Evolutionary conservation across 2,797 vertebrate species (phyloP).

Genomic region (Moxostoma hubbsi): DNA sequence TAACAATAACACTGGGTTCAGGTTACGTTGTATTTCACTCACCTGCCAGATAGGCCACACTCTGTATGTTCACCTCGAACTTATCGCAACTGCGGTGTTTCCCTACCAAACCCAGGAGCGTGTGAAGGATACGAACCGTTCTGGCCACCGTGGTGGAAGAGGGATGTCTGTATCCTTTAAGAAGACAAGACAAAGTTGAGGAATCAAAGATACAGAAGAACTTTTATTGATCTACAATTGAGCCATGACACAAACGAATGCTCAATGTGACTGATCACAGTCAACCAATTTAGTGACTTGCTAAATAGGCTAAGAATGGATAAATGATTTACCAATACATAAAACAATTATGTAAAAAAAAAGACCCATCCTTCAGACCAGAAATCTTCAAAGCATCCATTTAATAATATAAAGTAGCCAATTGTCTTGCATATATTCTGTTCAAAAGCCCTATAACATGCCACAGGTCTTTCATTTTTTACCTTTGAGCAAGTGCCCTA

Average conservation of each 20-base stretch:
- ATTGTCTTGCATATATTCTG: neutral
- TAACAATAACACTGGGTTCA: too few species aligned
- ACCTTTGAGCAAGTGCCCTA: conserved; percentile 98
- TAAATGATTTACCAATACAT: neutral
- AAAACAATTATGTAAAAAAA: neutral
- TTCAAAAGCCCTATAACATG: neutral
- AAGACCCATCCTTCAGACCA: neutral
- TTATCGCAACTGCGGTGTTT: conserved; percentile 98
- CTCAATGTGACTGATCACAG: too few species aligned
- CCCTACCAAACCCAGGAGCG: conserved; percentile 91
- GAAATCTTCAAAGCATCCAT: neutral
- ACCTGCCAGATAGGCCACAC: conserved; percentile 98
- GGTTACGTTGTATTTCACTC: conserved; percentile 47
- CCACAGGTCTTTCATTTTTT: conserved; percentile 37
- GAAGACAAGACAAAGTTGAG: neutral
- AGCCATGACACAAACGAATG: neutral
- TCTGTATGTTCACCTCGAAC: conserved; percentile 98
- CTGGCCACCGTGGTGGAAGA: conserved; percentile 93
- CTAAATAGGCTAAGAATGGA: neutral
- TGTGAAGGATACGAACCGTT: conserved; percentile 95
- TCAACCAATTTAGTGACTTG: neutral
- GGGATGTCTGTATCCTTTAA: conserved; percentile 90
- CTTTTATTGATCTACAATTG: neutral
- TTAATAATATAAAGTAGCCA: neutral
- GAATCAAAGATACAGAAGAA: conserved; percentile 48